A percentile compares a stretch with the other conserved stretches of the same genome.
Evolutionary conservation across 2,888 invertebrate genomes (phyloP).

Genomic region (Phania funesta): DNA sequence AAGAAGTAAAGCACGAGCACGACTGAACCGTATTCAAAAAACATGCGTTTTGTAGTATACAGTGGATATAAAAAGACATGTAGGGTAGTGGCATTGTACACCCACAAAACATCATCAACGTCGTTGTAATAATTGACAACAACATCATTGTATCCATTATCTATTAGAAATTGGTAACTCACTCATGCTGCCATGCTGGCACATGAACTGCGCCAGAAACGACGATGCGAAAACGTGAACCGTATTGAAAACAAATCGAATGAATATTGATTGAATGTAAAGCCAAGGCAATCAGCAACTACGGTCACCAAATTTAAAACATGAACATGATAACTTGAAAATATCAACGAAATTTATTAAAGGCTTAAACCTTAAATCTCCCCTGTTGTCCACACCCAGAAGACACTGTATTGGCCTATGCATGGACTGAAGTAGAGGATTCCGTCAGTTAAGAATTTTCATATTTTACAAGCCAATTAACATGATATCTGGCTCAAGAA

Average conservation of each 20-base stretch:
- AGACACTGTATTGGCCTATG: not conserved
- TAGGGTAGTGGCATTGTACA: slow-evolving; percentile 36
- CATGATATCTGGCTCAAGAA: slow-evolving; percentile 9
- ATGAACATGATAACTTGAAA: slow-evolving; percentile 24
- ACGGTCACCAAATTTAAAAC: slow-evolving; percentile 54
- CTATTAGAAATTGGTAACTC: not conserved
- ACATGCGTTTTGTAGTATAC: slow-evolving; percentile 5
- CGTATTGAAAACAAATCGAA: slow-evolving; percentile 68
- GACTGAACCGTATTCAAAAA: not conserved
- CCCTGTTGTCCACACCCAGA: not conserved
- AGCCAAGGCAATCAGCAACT: slow-evolving; percentile 66
- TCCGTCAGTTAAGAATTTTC: slow-evolving; percentile 55
- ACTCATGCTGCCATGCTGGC: too few species aligned
- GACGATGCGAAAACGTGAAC: slow-evolving; percentile 62
- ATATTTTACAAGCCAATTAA: slow-evolving; percentile 58
- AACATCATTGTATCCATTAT: slow-evolving; percentile 28
- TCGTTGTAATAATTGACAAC: slow-evolving; percentile 40
- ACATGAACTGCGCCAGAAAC: slow-evolving; percentile 47
- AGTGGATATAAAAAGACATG: slow-evolving; percentile 23
- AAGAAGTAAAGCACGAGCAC: not conserved
- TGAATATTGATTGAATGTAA: slow-evolving; percentile 69
- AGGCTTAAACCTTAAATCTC: slow-evolving; percentile 11
- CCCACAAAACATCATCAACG: slow-evolving; percentile 45
- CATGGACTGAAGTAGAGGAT: slow-evolving; percentile 19
- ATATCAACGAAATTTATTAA: slow-evolving; percentile 40